Conservation (phyloP, 2,888 invertebrate species). For the Agrypnus murinus region DNA sequence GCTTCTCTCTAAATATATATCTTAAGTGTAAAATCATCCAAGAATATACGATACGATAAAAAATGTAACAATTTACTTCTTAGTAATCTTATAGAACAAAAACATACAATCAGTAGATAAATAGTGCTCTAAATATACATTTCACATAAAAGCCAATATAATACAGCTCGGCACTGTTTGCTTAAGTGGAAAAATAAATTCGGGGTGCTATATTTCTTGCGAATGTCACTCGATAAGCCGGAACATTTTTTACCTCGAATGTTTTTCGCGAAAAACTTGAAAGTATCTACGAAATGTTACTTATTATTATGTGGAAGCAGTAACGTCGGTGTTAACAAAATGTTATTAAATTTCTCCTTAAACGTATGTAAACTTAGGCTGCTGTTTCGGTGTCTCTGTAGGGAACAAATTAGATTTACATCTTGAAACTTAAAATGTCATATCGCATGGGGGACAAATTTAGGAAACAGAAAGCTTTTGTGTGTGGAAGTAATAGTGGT, state of each 20-base stretch:
- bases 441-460: constrained; percentile 30
- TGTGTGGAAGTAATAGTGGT: constrained; percentile 46
- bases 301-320: constrained; percentile 6
- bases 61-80: background rate
- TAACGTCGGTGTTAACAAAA: background rate
- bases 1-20: constrained; percentile 31
- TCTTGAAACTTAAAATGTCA: constrained; percentile 37
- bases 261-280: constrained; percentile 15
- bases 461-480: constrained; percentile 46
- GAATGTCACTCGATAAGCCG: constrained; percentile 38
- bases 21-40: constrained; percentile 3
- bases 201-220: constrained; percentile 30
- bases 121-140: background rate
- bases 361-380: background rate
- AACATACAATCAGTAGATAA: background rate
- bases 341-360: constrained; percentile 17
- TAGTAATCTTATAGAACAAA: background rate
- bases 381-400: constrained; percentile 18
- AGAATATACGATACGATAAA: background rate
- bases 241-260: constrained; percentile 35
- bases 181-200: constrained; percentile 35
- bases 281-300: constrained; percentile 26
- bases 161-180: constrained; percentile 5
- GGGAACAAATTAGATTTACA: constrained; percentile 46
- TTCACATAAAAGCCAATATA: constrained; percentile 30